phyloP scores from a whole-genome alignment of 2,888 invertebrate species.

The Drosophila mettleri region DNA sequence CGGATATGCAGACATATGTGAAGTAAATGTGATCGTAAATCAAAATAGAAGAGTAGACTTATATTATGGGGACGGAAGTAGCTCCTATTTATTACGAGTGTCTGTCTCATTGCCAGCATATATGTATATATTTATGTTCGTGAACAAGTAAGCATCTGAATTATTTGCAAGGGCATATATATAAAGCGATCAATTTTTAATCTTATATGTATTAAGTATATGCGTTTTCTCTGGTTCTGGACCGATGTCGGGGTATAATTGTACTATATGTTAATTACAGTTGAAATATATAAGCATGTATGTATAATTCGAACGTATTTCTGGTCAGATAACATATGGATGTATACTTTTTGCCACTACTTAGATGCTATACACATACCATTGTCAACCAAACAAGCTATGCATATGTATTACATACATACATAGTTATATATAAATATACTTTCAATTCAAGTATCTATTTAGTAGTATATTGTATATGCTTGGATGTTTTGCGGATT shows the following conservation, averaged over 20 bases:
- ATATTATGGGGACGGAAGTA: conserved; percentile 67
- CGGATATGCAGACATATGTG: not conserved
- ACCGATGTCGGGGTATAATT: conserved; percentile 53
- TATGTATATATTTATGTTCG: conserved; percentile 1
- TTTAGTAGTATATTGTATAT: conserved; percentile 19
- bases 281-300: conserved; percentile 32
- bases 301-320: conserved; percentile 12
- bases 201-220: conserved; percentile 39
- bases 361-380: conserved; percentile 42
- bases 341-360: conserved; percentile 31
- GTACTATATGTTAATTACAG: conserved; percentile 61
- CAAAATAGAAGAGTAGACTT: conserved; percentile 32
- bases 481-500: conserved; percentile 34
- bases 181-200: conserved; percentile 17
- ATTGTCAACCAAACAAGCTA: conserved; percentile 27
- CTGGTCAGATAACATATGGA: conserved; percentile 5
- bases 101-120: conserved; percentile 5
- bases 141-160: not conserved
- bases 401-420: conserved; percentile 23
- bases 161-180: conserved; percentile 35
- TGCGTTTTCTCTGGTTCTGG: conserved; percentile 39
- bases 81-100: conserved; percentile 51
- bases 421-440: conserved; percentile 2
- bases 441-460: conserved; percentile 6
- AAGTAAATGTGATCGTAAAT: conserved; percentile 16